phyloP scores from a whole-genome alignment of 2,888 invertebrate species.

The Dysmachus trigonus region DNA sequence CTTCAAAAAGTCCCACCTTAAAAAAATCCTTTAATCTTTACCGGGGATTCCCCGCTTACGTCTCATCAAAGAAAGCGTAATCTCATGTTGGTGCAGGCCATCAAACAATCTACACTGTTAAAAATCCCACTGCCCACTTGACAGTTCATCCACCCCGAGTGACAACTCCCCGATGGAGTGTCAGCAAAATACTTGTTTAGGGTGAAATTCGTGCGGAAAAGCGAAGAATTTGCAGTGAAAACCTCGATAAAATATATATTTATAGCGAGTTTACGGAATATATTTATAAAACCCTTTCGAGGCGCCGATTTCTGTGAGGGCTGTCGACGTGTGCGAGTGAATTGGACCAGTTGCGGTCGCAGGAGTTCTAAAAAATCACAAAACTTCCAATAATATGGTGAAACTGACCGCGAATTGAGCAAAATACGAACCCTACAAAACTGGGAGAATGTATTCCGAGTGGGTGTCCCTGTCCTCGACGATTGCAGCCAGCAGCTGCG shows the following conservation, averaged over 20 bases:
- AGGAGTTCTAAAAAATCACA: neutral
- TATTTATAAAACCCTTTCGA: neutral
- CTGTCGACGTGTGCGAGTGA: neutral
- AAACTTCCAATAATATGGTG: neutral
- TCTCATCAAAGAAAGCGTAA: neutral
- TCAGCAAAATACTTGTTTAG: neutral
- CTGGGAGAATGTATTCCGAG: slow-evolving; percentile 66
- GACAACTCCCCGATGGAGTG: neutral
- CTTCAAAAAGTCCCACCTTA: too few relatives aligned
- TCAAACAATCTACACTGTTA: neutral
- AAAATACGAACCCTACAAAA: neutral
- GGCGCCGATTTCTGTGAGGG: neutral
- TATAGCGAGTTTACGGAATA: neutral
- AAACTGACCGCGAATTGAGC: neutral
- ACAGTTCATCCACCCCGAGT: neutral
- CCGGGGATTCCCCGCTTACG: neutral
- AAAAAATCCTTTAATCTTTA: neutral
- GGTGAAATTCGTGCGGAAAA: neutral
- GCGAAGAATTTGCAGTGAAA: neutral
- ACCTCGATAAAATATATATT: neutral
- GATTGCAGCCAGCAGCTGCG: slow-evolving; percentile 65
- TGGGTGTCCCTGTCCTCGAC: slow-evolving; percentile 67
- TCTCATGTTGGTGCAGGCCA: neutral
- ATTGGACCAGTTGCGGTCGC: neutral
- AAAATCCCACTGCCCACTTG: neutral